Conservation (phyloP, 2,113 vertebrate genomes). For the Coreoperca whiteheadi region DNA sequence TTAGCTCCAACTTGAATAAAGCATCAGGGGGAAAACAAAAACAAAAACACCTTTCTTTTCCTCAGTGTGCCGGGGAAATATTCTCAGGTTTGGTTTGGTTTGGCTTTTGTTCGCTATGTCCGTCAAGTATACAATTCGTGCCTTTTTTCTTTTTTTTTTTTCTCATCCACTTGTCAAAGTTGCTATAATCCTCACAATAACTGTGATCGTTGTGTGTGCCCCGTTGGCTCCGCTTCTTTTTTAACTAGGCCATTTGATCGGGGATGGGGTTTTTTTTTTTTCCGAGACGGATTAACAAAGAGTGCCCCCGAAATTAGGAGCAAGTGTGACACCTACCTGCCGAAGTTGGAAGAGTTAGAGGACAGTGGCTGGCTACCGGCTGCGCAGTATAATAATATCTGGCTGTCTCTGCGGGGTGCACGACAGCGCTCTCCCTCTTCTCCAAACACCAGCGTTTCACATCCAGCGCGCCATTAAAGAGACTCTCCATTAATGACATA, state of each 20-base stretch:
- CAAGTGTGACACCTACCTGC: conserved; percentile 99
- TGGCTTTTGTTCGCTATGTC: neutral
- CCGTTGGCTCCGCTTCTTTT: conserved; percentile 66
- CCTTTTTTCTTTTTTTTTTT: conserved; percentile 35
- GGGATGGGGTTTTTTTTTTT: conserved; percentile 76
- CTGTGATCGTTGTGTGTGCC: conserved; percentile 65
- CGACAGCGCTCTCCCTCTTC: conserved; percentile 45
- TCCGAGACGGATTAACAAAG: conserved; percentile 78
- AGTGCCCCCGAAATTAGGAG: conserved; percentile 87
- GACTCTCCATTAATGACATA: conserved; percentile 79
- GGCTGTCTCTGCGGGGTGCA: conserved; percentile 28
- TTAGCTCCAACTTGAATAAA: neutral
- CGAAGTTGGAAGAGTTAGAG: conserved; percentile 88
- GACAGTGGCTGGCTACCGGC: conserved; percentile 56
- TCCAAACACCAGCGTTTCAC: conserved; percentile 70
- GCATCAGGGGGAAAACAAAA: neutral
- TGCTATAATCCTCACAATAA: conserved; percentile 75
- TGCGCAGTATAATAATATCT: conserved; percentile 3
- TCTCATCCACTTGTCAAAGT: conserved; percentile 54
- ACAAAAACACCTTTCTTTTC: neutral
- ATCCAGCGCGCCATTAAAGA: conserved; percentile 79
- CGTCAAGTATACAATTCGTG: neutral
- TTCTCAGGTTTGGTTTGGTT: neutral
- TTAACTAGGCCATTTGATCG: conserved; percentile 75
- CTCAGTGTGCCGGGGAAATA: neutral